Conservation (phyloP, 2,888 invertebrate genomes). For the Ochropleura plecta region DNA sequence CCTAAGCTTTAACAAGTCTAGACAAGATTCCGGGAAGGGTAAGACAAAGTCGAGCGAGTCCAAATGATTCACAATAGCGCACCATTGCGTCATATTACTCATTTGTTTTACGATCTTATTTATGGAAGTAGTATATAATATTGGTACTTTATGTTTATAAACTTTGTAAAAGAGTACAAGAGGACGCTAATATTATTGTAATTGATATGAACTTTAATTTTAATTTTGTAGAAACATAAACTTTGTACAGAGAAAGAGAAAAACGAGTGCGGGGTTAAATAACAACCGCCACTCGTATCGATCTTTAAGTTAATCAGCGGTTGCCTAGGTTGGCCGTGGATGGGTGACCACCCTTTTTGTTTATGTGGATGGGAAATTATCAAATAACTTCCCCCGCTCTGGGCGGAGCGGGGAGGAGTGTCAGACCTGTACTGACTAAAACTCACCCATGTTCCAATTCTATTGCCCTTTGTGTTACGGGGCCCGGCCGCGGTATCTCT, state of each 20-base stretch:
- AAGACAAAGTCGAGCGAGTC: slow-evolving; percentile 50
- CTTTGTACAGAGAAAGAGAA: background rate
- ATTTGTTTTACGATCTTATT: slow-evolving; percentile 18
- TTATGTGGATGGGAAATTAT: no score
- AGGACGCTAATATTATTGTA: background rate
- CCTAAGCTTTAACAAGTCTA: slow-evolving; percentile 57
- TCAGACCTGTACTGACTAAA: no score
- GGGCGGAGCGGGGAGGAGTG: no score
- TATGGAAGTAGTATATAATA: background rate
- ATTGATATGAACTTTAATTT: background rate
- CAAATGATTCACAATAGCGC: slow-evolving; percentile 58
- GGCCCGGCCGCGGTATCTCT: no score
- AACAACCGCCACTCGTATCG: no score
- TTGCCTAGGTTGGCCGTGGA: no score
- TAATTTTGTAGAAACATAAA: background rate
- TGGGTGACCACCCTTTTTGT: no score
- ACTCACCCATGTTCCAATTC: no score
- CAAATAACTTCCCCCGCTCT: no score
- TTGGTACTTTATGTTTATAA: background rate
- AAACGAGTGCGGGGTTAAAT: no score
- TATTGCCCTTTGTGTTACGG: no score
- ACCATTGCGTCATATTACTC: slow-evolving; percentile 56
- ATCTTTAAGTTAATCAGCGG: no score
- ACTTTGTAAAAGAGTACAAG: background rate
- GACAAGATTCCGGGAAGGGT: slow-evolving; percentile 67